Conservation (phyloP, 1,140 invertebrate species). For the Anoplolepis gracilipes region DNA sequence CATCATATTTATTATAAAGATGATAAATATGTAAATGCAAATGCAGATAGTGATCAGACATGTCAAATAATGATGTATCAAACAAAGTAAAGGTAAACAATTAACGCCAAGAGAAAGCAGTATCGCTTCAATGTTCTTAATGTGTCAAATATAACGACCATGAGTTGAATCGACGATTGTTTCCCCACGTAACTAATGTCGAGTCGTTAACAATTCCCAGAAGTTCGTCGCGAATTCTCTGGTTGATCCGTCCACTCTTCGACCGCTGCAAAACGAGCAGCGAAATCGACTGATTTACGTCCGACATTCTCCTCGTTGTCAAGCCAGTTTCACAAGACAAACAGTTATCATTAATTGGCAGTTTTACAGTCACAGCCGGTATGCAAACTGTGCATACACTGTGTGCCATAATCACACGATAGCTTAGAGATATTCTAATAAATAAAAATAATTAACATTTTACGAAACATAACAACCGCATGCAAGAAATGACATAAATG, state of each 20-base stretch:
- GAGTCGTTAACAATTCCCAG: conserved; percentile 72
- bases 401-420: conserved; percentile 9
- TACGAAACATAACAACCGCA: background rate
- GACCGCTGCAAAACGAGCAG: conserved; percentile 13
- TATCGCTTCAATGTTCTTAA: background rate
- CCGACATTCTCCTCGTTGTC: conserved; percentile 28
- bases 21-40: background rate
- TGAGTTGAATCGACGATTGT: conserved; percentile 61
- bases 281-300: conserved; percentile 40
- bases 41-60: no score
- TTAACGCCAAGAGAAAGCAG: background rate
- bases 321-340: conserved; percentile 18
- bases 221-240: conserved; percentile 70
- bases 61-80: background rate
- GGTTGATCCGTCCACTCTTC: conserved; percentile 21
- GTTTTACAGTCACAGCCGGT: conserved; percentile 31
- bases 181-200: conserved; percentile 51
- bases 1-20: background rate
- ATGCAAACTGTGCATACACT: background rate
- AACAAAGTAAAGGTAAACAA: background rate
- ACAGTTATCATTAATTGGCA: conserved; percentile 63
- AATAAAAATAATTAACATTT: conserved; percentile 12
- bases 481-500: background rate
- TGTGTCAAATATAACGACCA: conserved; percentile 23
- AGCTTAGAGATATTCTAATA: background rate